phyloP scores from a whole-genome alignment of 2,888 invertebrate species.

The Allolobophora icterica region DNA sequence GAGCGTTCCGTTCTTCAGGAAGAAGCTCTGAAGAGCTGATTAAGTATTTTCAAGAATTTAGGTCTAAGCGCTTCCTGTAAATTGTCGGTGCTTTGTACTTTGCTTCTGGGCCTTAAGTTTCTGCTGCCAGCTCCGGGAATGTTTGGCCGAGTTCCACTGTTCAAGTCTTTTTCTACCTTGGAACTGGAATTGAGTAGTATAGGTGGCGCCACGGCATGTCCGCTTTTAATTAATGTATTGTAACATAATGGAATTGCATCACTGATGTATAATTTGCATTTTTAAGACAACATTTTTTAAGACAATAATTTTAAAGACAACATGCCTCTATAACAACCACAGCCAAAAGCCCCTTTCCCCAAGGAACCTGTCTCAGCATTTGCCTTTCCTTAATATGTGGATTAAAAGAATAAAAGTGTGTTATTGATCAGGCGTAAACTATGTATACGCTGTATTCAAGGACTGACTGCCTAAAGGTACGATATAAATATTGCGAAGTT shows the following conservation, averaged over 20 bases:
- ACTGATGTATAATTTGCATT: no score
- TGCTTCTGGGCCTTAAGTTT: not conserved
- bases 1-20: not conserved
- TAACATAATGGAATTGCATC: not conserved
- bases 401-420: no score
- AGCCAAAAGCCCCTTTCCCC: no score
- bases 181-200: not conserved
- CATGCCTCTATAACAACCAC: no score
- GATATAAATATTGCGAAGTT: no score
- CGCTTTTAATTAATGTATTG: not conserved
- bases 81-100: conserved; percentile 11
- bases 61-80: conserved; percentile 10
- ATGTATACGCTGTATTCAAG: no score
- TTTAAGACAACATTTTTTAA: no score
- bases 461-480: no score
- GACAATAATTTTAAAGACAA: no score
- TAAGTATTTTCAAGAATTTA: conserved; percentile 17
- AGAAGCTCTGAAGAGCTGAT: not conserved
- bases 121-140: not conserved
- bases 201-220: not conserved
- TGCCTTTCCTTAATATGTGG: no score
- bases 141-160: not conserved
- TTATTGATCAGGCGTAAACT: no score
- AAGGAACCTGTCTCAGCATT: no score
- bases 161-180: not conserved